A percentile compares a stretch with the other conserved stretches of the same genome.
phyloP scores from a whole-genome alignment of 2,113 vertebrate species.

The Eulemur rufifrons region DNA sequence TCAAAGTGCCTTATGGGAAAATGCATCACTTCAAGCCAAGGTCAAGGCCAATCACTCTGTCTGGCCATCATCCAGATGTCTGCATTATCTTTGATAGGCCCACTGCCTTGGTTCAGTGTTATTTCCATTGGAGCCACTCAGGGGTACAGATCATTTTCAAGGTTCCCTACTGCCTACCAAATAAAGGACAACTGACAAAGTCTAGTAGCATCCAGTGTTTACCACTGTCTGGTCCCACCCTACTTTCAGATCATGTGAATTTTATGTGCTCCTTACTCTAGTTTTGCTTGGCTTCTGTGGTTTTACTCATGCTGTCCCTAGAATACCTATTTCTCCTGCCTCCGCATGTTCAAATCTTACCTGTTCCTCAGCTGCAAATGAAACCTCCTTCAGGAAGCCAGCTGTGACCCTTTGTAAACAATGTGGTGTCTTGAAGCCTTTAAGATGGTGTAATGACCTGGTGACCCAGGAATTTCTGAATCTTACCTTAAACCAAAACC shows the following conservation, averaged over 20 bases:
- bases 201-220: background rate
- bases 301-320: background rate
- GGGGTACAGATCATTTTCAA: background rate
- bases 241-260: background rate
- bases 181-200: background rate
- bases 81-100: background rate
- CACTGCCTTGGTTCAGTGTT: background rate
- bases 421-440: background rate
- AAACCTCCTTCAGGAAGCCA: background rate
- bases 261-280: background rate
- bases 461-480: background rate
- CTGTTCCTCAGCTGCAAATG: background rate
- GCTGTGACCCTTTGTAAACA: background rate
- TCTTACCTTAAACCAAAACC: background rate
- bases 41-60: background rate
- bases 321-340: background rate
- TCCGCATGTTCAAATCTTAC: background rate
- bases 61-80: background rate
- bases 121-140: background rate
- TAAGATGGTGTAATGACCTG: background rate
- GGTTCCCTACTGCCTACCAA: background rate
- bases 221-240: background rate
- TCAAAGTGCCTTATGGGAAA: conserved; percentile 14
- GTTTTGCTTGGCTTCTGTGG: background rate
- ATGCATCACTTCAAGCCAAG: background rate